Conservation (phyloP, 2,888 invertebrate species). For the Taenaris catops region DNA sequence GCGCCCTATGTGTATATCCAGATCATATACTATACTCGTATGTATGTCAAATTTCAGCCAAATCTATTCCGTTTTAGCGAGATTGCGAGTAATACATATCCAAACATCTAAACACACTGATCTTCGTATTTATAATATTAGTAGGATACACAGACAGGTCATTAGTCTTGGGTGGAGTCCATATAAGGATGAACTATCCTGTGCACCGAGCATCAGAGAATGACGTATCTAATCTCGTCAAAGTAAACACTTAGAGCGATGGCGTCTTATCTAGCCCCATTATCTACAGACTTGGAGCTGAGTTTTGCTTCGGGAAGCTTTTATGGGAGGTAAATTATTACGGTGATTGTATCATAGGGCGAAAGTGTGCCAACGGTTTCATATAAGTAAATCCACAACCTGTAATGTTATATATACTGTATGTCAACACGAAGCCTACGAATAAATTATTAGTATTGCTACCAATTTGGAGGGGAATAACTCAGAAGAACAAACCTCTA, state of each 20-base stretch:
- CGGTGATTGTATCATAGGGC: constrained; percentile 11
- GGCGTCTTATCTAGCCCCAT: constrained; percentile 18
- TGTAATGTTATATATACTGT: too few species aligned
- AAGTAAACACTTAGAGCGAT: constrained; percentile 23
- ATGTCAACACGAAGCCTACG: too few species aligned
- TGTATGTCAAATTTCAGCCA: too few species aligned
- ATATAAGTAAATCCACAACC: neutral
- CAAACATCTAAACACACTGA: too few species aligned
- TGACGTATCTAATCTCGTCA: constrained; percentile 26
- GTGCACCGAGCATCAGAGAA: constrained; percentile 17
- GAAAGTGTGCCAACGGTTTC: constrained; percentile 7
- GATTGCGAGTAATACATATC: too few species aligned
- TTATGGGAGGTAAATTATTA: constrained; percentile 11
- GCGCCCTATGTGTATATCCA: too few species aligned
- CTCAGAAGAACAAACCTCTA: too few species aligned
- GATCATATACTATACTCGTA: too few species aligned
- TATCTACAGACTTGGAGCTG: constrained; percentile 14
- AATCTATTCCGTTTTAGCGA: too few species aligned
- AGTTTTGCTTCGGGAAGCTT: constrained; percentile 9
- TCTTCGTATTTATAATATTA: too few species aligned
- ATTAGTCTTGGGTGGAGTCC: constrained; percentile 12
- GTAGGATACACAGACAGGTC: constrained; percentile 19
- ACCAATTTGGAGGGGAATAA: too few species aligned
- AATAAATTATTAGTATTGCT: too few species aligned
- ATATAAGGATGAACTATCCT: constrained; percentile 2